phyloP scores from a whole-genome alignment of 2,888 invertebrate species.

The Chrysopilus asiliformis region DNA sequence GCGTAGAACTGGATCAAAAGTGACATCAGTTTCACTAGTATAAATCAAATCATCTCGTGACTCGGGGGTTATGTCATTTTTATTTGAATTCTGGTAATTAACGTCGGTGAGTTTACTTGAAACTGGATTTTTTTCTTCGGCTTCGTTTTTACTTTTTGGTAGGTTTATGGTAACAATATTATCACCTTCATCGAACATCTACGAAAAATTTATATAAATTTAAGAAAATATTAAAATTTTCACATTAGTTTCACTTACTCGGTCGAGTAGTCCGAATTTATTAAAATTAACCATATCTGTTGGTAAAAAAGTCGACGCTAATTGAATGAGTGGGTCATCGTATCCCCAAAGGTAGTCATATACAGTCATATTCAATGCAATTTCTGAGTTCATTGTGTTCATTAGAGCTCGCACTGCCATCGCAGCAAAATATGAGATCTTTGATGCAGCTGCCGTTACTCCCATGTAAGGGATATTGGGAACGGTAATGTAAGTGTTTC shows the following conservation, averaged over 20 bases:
- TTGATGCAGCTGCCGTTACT: conserved; percentile 26
- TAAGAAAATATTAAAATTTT: conserved; percentile 14
- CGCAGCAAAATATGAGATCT: conserved; percentile 36
- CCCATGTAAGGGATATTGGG: conserved; percentile 60
- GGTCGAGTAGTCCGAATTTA: conserved; percentile 68
- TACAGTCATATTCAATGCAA: conserved; percentile 50
- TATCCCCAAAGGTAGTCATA: conserved; percentile 73
- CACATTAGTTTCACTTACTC: conserved; percentile 45
- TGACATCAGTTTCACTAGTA: no score
- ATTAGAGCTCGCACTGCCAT: conserved; percentile 46
- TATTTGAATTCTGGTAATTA: no score
- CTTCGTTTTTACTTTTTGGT: conserved; percentile 28
- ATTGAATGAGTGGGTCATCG: conserved; percentile 54
- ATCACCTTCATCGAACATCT: conserved; percentile 51
- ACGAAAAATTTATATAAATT: conserved; percentile 17
- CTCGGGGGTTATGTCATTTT: no score
- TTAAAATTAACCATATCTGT: conserved; percentile 60
- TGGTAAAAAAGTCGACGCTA: conserved; percentile 58
- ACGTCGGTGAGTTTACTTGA: no score
- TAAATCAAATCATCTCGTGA: no score
- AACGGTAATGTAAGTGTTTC: conserved; percentile 44
- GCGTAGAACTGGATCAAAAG: no score
- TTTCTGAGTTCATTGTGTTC: conserved; percentile 41
- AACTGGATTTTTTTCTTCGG: background rate
- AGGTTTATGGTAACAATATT: conserved; percentile 44